Evolutionary conservation across 2,113 vertebrate genomes (phyloP).

Genomic region (Collichthys lucidus): DNA sequence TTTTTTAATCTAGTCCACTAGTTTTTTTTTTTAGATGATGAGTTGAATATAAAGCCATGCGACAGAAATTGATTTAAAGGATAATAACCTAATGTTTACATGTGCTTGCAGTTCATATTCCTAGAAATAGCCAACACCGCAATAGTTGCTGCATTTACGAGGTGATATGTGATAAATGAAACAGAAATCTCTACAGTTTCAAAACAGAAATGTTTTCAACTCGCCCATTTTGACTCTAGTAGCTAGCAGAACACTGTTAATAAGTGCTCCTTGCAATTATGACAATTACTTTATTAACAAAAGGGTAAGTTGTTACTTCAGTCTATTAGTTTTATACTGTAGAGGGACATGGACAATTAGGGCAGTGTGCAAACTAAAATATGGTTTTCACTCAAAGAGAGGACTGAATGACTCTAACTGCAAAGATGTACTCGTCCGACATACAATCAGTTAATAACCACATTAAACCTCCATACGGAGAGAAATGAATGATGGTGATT

Average conservation of each 20-base stretch:
- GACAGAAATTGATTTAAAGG: background rate
- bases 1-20: background rate
- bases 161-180: background rate
- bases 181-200: background rate
- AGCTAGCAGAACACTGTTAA: background rate
- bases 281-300: background rate
- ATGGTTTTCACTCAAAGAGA: no score
- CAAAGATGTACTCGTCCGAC: no score
- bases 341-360: background rate
- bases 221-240: background rate
- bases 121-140: background rate
- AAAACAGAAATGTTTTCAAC: background rate
- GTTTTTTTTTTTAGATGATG: background rate
- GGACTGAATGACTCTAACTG: no score
- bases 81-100: background rate
- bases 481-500: no score
- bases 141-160: background rate
- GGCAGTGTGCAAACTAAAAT: no score
- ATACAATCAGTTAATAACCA: no score
- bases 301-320: background rate
- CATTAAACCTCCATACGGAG: no score
- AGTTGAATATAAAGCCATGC: background rate
- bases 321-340: background rate
- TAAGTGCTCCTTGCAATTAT: background rate
- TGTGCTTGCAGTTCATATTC: background rate